phyloP scores from a whole-genome alignment of 2,113 vertebrate species.

The Coryphaenoides rupestris region DNA sequence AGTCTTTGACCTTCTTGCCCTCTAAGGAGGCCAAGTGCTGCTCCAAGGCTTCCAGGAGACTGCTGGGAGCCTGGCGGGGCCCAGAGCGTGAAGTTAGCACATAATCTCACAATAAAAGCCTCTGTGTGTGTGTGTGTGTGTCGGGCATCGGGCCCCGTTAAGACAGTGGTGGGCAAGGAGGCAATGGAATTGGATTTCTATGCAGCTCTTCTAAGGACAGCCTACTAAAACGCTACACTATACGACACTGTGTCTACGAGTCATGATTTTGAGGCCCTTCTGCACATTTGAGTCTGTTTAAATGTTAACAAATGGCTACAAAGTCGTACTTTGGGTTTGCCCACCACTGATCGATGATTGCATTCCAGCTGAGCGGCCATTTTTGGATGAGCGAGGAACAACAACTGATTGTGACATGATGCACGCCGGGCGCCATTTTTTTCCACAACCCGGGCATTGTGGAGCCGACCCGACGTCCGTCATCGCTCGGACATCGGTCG shows the following conservation, averaged over 20 bases:
- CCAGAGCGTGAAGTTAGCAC: slow-evolving; percentile 42
- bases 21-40: slow-evolving; percentile 97
- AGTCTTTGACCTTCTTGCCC: slow-evolving; percentile 98
- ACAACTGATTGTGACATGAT: slow-evolving; percentile 56
- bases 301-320: neutral
- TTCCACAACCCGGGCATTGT: slow-evolving; percentile 52
- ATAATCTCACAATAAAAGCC: slow-evolving; percentile 3
- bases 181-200: neutral
- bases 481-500: slow-evolving; percentile 5
- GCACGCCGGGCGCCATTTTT: slow-evolving; percentile 41
- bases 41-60: slow-evolving; percentile 97
- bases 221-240: slow-evolving; percentile 14
- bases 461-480: slow-evolving; percentile 52
- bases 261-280: neutral
- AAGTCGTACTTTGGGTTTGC: slow-evolving; percentile 27
- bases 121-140: no score
- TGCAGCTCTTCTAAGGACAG: slow-evolving; percentile 11
- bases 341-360: slow-evolving; percentile 57
- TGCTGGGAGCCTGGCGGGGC: slow-evolving; percentile 87
- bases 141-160: slow-evolving; percentile 38
- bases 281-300: neutral
- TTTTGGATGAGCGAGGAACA: slow-evolving; percentile 43
- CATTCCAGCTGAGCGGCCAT: slow-evolving; percentile 56
- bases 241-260: neutral
- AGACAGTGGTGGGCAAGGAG: slow-evolving; percentile 59